A percentile compares a stretch with the other conserved stretches of the same genome.
Evolutionary conservation across 2,888 invertebrate genomes (phyloP).

Genomic region (Synergus gifuensis): DNA sequence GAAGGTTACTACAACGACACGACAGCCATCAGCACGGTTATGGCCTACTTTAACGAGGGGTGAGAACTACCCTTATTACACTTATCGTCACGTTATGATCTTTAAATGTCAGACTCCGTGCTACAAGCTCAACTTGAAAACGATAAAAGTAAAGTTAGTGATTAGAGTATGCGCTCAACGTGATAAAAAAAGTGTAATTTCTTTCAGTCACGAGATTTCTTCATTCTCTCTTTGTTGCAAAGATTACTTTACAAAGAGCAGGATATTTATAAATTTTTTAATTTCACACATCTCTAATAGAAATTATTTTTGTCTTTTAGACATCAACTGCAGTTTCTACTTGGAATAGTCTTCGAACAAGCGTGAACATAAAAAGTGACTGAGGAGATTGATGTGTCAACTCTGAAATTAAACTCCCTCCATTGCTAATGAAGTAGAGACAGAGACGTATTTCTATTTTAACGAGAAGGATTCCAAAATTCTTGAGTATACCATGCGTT

Average conservation of each 20-base stretch:
- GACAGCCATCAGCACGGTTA: conserved; percentile 13
- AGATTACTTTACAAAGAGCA: background rate
- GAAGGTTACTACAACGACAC: background rate
- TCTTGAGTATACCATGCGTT: conserved; percentile 7
- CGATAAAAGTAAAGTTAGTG: background rate
- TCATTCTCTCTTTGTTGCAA: background rate
- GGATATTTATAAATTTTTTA: too few relatives aligned
- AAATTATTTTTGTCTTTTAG: background rate
- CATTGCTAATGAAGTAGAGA: conserved; percentile 6
- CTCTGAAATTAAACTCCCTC: conserved; percentile 12
- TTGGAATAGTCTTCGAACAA: background rate
- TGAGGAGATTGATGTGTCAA: background rate
- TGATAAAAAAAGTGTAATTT: conserved; percentile 36
- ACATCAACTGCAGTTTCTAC: background rate
- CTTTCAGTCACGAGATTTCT: conserved; percentile 25
- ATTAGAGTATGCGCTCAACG: background rate
- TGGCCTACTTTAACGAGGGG: conserved; percentile 20
- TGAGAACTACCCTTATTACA: conserved; percentile 36
- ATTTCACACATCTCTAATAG: background rate
- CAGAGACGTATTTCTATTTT: conserved; percentile 24
- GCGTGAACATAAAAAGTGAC: conserved; percentile 4
- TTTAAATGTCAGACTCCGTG: conserved; percentile 27
- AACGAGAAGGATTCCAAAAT: conserved; percentile 10
- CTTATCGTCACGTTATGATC: conserved; percentile 38
- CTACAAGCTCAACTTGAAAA: conserved; percentile 23